These are phyloP conservation scores for Drosophila tropicalis DNA, from an alignment of 1,140 invertebrate species.

Conservation along the genomic window DNA sequence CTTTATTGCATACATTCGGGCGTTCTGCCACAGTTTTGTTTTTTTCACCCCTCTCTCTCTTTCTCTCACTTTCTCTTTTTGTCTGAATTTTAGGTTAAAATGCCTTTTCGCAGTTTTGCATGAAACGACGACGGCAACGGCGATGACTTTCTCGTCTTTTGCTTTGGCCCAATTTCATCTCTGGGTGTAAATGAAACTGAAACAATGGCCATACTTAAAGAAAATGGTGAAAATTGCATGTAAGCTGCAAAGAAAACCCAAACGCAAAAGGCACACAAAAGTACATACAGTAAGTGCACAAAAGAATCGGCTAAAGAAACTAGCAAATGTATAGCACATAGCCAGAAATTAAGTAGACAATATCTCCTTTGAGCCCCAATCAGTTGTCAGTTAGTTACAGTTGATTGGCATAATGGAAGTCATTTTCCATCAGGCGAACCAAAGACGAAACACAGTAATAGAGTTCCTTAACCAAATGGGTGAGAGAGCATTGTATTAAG, in stretches of 20 bases:
- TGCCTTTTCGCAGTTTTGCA: slow-evolving; percentile 69
- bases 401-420: neutral
- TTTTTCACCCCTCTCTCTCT: neutral
- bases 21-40: slow-evolving; percentile 58
- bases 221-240: slow-evolving; percentile 80
- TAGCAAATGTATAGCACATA: slow-evolving; percentile 23
- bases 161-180: slow-evolving; percentile 74
- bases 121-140: slow-evolving; percentile 46
- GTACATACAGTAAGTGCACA: slow-evolving; percentile 36
- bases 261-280: slow-evolving; percentile 14
- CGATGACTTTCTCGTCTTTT: slow-evolving; percentile 39
- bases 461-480: no score
- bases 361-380: neutral
- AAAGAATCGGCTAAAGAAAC: slow-evolving; percentile 42
- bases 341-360: slow-evolving; percentile 3
- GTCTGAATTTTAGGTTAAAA: slow-evolving; percentile 63
- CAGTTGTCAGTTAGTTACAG: slow-evolving; percentile 4
- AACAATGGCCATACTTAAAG: slow-evolving; percentile 78
- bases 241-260: slow-evolving; percentile 49
- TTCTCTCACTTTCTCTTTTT: neutral
- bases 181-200: slow-evolving; percentile 71
- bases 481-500: no score
- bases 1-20: slow-evolving; percentile 80
- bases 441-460: no score
- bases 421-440: neutral